Evolutionary conservation across 2,113 vertebrate species (phyloP).

Genomic region (Formicarius rufipectus): DNA sequence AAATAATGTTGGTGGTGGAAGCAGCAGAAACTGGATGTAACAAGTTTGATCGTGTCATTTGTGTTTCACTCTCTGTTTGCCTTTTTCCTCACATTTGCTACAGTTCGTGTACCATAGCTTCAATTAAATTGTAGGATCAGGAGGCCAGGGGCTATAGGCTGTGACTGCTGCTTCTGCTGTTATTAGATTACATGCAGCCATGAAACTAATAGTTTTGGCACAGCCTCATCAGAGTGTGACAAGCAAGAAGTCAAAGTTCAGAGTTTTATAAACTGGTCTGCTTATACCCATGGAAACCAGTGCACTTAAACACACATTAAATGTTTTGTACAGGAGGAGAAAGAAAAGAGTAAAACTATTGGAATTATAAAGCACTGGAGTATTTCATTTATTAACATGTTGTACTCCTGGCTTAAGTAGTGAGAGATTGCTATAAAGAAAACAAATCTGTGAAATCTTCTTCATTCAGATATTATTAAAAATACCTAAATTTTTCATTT

Average conservation of each 20-base stretch:
- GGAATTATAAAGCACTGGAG: background rate
- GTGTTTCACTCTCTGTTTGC: background rate
- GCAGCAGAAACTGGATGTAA: background rate
- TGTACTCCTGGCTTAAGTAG: background rate
- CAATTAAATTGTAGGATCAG: background rate
- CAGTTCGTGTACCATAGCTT: background rate
- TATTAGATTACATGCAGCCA: background rate
- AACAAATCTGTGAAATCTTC: background rate
- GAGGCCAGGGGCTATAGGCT: background rate
- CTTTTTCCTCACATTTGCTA: background rate
- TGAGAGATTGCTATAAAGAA: background rate
- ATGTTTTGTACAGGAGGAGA: background rate
- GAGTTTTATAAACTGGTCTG: background rate
- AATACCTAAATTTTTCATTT: background rate
- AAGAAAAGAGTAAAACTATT: background rate
- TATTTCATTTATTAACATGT: background rate
- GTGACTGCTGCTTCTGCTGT: background rate
- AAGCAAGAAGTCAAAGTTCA: background rate
- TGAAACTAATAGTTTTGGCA: background rate
- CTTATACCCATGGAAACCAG: background rate
- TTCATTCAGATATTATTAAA: background rate
- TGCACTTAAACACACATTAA: background rate
- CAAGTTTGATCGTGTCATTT: background rate
- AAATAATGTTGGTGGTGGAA: background rate
- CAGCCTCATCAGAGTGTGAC: background rate